These are phyloP conservation scores for Osmerus mordax DNA, from an alignment of 2,113 vertebrate species.

Conservation along the genomic window DNA sequence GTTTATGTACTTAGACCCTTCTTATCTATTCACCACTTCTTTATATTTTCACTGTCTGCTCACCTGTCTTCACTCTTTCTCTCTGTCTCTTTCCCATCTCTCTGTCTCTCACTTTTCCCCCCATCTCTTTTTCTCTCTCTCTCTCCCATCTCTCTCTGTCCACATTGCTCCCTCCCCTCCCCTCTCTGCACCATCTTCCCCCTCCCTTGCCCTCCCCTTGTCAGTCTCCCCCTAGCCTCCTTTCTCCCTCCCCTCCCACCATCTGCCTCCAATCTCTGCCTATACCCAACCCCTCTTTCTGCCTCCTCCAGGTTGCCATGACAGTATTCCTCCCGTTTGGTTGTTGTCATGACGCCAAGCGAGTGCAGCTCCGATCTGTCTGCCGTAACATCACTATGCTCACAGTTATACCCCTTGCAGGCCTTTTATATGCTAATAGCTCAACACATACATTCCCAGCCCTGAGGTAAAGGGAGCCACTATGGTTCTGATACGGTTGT, in stretches of 20 bases:
- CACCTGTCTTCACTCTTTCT: neutral
- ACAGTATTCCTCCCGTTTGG: constrained; percentile 3
- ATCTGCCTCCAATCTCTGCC: constrained; percentile 13
- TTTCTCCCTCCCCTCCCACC: constrained; percentile 1
- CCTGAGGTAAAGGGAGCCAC: constrained; percentile 18
- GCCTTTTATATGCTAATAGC: constrained; percentile 42
- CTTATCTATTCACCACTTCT: neutral
- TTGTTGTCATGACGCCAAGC: constrained; percentile 7
- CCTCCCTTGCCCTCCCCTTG: neutral
- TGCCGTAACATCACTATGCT: constrained; percentile 13
- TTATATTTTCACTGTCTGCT: neutral
- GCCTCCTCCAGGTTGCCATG: constrained; percentile 15
- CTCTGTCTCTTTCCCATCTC: neutral
- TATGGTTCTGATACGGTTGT: constrained; percentile 35
- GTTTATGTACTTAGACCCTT: neutral
- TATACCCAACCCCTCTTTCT: too few relatives aligned
- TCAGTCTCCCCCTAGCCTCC: neutral
- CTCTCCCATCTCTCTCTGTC: neutral
- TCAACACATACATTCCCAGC: constrained; percentile 14
- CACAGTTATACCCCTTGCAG: constrained; percentile 1
- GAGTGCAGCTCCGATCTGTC: constrained; percentile 18
- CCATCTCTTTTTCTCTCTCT: neutral
- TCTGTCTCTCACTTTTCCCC: neutral
- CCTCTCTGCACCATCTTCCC: neutral
- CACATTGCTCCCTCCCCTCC: neutral